Evolutionary conservation across 2,113 vertebrate species (phyloP), one percentile per base, ranked within the genome.

Genomic region (Dipodomys merriami): DNA sequence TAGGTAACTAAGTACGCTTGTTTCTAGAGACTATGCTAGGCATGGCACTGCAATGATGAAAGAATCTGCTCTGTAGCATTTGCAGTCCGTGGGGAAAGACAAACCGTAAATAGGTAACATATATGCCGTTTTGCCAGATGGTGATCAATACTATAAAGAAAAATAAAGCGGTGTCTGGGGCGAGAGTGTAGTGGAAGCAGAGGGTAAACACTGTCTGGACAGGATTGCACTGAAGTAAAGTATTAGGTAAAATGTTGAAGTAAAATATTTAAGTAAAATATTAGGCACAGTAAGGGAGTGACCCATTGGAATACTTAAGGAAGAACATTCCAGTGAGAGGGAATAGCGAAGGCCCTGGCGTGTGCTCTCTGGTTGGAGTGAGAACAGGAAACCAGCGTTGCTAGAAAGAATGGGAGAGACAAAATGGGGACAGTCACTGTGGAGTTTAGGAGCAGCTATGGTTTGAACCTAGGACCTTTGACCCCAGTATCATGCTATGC

Each of bases 101-200:
- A 86, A 86, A 67, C 77, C n/a, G 53, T 35, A 74, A 68, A 39
- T 44, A 83, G 62, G 83, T 29, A 88, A 62, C 39, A 78, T 73
- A 20, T 8, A 25, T 39, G 30, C 5, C n/a, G 0, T 60, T 18
- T 30, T 33, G 27, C 83, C 57, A 68, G 57, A 39, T 62, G 30
- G 44, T 74, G 46, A 68, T 44, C 6, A 27, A 39, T 62, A 68
- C 16, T 33, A 16, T 69, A 53, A 82, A 64, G 69, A 69, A n/a
- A 73, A 78, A 84, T 44, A 22, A 64, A 92, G 69, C n/a, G 33
- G n/a, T 30, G 13, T 73, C 27, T 71, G 53, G 10, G 39, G 53
- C 25, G 49, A 79, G 46, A 85, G 33, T 65, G 10, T 65, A 35
- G 35, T 16, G 22, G n/a, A 73, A 11, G 23, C 44, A 15, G 71